phyloP scores from a whole-genome alignment of 2,113 vertebrate species.

The Porphyrio hochstetteri region DNA sequence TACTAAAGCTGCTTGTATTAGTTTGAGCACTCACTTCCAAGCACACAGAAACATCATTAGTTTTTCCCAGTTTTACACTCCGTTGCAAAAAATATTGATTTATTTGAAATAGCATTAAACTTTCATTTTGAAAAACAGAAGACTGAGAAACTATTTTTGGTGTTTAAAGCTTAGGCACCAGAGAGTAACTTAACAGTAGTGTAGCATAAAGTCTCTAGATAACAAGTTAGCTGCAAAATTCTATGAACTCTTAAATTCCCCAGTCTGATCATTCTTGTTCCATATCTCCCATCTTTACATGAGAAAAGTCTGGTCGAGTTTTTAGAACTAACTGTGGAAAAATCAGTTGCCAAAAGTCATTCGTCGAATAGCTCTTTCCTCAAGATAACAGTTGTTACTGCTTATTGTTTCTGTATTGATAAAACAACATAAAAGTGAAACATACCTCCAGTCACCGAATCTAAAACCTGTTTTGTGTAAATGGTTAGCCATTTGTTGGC shows the following conservation, averaged over 20 bases:
- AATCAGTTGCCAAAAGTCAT: background rate
- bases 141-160: background rate
- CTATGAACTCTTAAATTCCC: background rate
- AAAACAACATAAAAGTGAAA: background rate
- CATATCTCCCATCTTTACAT: background rate
- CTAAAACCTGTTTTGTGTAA: background rate
- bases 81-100: background rate
- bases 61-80: background rate
- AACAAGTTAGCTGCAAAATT: background rate
- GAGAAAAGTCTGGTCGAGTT: background rate
- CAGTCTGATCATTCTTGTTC: background rate
- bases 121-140: background rate
- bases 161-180: background rate
- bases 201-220: background rate
- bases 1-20: background rate
- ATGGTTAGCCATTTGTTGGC: background rate
- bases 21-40: background rate
- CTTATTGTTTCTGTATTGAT: accelerated
- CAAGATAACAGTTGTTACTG: background rate
- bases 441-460: background rate
- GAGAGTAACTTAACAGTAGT: background rate
- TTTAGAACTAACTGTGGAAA: background rate
- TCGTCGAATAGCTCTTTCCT: background rate
- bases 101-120: background rate
- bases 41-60: background rate